Evolutionary conservation across 2,888 invertebrate genomes (phyloP).

Genomic region (Drosophila merina): DNA sequence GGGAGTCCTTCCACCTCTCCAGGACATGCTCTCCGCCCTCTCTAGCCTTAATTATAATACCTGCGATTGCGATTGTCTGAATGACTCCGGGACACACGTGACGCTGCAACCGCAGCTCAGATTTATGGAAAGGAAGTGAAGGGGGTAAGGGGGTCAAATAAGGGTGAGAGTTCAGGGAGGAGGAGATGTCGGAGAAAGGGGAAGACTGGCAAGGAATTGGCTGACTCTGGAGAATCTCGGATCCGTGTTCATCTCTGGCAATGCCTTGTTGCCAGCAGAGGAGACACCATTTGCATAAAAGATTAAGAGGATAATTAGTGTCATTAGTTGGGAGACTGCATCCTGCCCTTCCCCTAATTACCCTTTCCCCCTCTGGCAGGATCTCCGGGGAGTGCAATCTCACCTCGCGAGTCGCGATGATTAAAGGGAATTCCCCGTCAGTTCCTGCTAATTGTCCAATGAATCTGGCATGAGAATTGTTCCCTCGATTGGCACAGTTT

Average conservation of each 20-base stretch:
- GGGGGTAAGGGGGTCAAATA: not conserved
- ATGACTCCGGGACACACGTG: conserved; percentile 65
- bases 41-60: conserved; percentile 67
- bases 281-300: conserved; percentile 70
- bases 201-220: conserved; percentile 4
- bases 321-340: conserved; percentile 63
- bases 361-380: not conserved
- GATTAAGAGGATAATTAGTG: conserved; percentile 77
- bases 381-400: conserved; percentile 21
- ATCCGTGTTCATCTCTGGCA: conserved; percentile 41
- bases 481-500: conserved; percentile 67
- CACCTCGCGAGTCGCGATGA: conserved; percentile 25
- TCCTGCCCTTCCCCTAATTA: conserved; percentile 12
- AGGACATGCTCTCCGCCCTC: not conserved
- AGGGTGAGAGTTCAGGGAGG: not conserved
- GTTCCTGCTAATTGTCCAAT: conserved; percentile 51
- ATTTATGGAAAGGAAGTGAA: not conserved
- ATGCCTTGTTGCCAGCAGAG: conserved; percentile 21
- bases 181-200: not conserved
- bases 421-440: conserved; percentile 20
- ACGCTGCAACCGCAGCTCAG: conserved; percentile 59
- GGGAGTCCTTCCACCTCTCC: conserved; percentile 5
- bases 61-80: conserved; percentile 73
- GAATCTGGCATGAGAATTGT: conserved; percentile 36
- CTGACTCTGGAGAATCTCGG: conserved; percentile 7